These are phyloP conservation scores for Bettongia penicillata DNA, from an alignment of 2,113 vertebrate genomes.

Conservation along the genomic window DNA sequence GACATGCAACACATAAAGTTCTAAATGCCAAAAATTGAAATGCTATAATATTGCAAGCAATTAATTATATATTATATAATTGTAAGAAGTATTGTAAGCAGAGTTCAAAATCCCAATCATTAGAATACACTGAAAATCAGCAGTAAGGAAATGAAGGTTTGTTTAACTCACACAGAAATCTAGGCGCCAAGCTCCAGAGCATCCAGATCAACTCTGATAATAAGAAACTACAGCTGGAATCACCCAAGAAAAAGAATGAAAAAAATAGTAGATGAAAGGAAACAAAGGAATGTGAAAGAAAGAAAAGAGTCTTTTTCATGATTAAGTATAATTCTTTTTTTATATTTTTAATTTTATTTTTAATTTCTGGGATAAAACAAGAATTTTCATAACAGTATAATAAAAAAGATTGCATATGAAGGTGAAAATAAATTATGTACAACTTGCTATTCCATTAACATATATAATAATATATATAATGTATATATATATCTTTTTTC, in stretches of 20 bases:
- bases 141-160: neutral
- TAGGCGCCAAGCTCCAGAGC: neutral
- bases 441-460: too few species aligned
- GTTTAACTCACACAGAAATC: neutral
- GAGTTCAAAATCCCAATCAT: neutral
- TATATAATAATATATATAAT: too few species aligned
- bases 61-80: neutral
- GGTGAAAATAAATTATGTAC: too few species aligned
- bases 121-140: neutral
- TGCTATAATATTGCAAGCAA: too few species aligned
- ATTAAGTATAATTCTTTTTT: neutral
- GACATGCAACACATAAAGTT: neutral
- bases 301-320: neutral
- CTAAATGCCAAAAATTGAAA: neutral
- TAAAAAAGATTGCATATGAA: too few species aligned
- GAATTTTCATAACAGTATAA: too few species aligned
- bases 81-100: neutral
- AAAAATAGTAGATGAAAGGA: neutral
- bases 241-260: neutral
- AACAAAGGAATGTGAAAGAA: neutral
- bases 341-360: too few species aligned
- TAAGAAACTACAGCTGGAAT: neutral
- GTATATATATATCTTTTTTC: too few species aligned
- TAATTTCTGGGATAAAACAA: too few species aligned
- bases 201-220: neutral